phyloP scores from a whole-genome alignment of 2,888 invertebrate species.

The Abrostola triplasia region DNA sequence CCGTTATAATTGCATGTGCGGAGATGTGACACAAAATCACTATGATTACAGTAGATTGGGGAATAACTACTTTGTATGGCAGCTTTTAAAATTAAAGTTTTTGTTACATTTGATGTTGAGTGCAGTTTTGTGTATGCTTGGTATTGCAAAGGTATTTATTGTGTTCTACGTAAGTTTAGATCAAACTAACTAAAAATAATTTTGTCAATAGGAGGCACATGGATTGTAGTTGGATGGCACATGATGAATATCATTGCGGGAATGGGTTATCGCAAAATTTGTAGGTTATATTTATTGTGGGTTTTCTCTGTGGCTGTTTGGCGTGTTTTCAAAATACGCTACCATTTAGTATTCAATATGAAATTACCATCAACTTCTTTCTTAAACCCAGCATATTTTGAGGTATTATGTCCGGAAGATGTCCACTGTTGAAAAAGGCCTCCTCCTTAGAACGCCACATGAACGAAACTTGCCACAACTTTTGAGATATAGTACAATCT shows the following conservation, averaged over 20 bases:
- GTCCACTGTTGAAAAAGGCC: no score
- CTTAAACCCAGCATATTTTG: no score
- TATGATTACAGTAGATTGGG: conserved; percentile 48
- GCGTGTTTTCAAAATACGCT: no score
- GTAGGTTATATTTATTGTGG: conserved; percentile 33
- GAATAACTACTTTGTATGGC: conserved; percentile 24
- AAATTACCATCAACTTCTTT: no score
- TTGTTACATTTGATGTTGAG: conserved; percentile 32
- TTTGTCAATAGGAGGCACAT: conserved; percentile 25
- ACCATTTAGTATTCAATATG: no score
- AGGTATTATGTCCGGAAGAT: no score
- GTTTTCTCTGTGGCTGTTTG: conserved; percentile 29
- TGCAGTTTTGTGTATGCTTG: conserved; percentile 16
- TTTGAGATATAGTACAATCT: no score
- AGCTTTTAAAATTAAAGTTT: conserved; percentile 24
- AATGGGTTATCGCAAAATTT: conserved; percentile 33
- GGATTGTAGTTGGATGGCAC: no score
- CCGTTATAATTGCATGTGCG: conserved; percentile 69
- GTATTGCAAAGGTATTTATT: neutral
- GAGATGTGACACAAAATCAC: conserved; percentile 58
- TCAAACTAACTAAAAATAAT: conserved; percentile 31
- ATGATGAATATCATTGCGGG: conserved; percentile 32
- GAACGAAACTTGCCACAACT: no score
- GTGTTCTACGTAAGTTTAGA: conserved; percentile 33
- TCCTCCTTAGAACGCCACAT: no score